Base-by-base conservation (phyloP, 64 coral and sea anemone species). In the Porites lutea region DNA sequence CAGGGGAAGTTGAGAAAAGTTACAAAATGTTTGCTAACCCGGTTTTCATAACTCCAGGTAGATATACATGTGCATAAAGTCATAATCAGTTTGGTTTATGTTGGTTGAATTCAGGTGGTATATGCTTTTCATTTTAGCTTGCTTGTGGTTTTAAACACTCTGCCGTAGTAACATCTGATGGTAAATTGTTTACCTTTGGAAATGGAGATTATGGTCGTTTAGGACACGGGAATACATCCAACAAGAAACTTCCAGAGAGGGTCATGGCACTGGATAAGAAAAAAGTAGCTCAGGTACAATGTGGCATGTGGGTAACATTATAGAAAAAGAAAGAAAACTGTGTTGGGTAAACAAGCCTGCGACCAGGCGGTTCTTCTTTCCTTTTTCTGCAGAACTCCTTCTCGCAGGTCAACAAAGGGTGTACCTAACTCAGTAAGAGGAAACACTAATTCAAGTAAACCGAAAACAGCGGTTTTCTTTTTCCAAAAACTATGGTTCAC, bases 101-200 rank as follows among this genome's bases (percentile, higher is more conserved):
- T 70, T 8, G 5, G 3, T 37, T 70, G 66, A 20, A 37, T 37
- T 16, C 7, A 76, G 51, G 19, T 76, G 13, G 19, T 13, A 8
- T n/a, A 10, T 84, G 12, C 65, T 37, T 90, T 4, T 15, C 1
- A 13, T 76, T 22, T 18, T 54, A 94, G 93, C 21, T 94, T 59
- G 93, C 95, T 71, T 96, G 95, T 86, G 95, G 95, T 55, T 96
- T 96, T 46, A 96, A 96, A n/a, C 95, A 96, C 79, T 96, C 95
- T 20, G 87, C 95, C 15, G 95, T 93, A 74, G 91, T 96, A 13
- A 96, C 95, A 5, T 78, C 87, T 20, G 95, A 96, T 51, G 95
- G 95, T 61, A 96, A 96, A 82, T 64, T 96, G 2, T 96, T 96
- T 63, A 96, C 95, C 1, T 96, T 96, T 15, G 95, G 95, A 70